Conservation (phyloP, 2,888 invertebrate species). For the Hoplodrina ambigua region DNA sequence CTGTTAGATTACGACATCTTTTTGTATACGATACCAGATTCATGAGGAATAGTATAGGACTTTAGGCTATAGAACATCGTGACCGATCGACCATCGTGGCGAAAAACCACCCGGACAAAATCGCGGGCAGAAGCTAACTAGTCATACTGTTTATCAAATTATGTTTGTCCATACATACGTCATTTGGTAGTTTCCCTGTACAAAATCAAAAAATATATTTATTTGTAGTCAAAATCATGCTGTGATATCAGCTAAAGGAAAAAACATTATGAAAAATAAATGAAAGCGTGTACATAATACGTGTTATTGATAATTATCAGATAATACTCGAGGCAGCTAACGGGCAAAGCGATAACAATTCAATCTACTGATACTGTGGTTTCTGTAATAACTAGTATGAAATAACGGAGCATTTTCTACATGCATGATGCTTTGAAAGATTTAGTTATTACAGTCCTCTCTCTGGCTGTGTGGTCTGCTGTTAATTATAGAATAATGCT, state of each 20-base stretch:
- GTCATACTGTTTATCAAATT: conserved; percentile 17
- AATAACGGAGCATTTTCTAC: conserved; percentile 44
- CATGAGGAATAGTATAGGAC: too few species aligned
- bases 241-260: conserved; percentile 13
- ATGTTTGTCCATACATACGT: too few species aligned
- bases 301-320: conserved; percentile 66
- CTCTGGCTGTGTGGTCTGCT: conserved; percentile 33
- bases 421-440: conserved; percentile 33
- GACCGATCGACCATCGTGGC: too few species aligned
- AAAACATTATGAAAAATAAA: conserved; percentile 37
- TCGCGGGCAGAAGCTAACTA: neutral
- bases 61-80: too few species aligned
- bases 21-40: too few species aligned
- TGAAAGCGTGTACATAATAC: conserved; percentile 45
- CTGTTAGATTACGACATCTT: too few species aligned
- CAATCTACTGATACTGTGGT: conserved; percentile 56
- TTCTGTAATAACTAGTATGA: conserved; percentile 50
- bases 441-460: conserved; percentile 39
- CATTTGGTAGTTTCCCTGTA: too few species aligned
- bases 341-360: conserved; percentile 53
- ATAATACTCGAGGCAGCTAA: conserved; percentile 58
- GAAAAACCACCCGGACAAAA: too few species aligned
- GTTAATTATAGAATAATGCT: conserved; percentile 19
- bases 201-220: neutral
- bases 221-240: neutral